Evolutionary conservation across 2,113 vertebrate genomes (phyloP), one percentile per base, ranked within the genome.

Genomic region (Pampusana beccarii): DNA sequence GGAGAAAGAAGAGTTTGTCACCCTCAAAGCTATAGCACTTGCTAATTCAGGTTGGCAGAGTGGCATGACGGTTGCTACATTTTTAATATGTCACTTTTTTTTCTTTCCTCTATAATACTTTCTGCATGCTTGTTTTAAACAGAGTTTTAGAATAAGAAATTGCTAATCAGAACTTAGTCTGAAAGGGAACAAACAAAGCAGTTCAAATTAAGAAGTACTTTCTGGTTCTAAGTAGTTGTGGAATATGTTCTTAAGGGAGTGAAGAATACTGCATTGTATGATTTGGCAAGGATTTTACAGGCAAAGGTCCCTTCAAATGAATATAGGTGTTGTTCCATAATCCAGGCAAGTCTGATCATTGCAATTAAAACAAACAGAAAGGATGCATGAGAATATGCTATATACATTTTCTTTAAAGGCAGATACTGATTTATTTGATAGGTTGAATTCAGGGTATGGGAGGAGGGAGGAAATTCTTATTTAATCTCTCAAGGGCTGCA

Each of bases 1-100:
- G 96, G 99, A 99, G 98, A 99, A 99, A 90, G 99, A 99, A 97
- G 99, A 99, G 95, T 99, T 99, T 94, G 99, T 99, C 96, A 99
- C 99, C 97, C 98, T 99, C 95, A 99, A 99, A 98, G 99, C 99
- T 96, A 99, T 99, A 90, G 99, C 99, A 75, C 98, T 99, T 97
- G 99, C 99, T 98, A 99, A 99, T 98, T 99, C 99, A 99, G 99
- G 99, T 99, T 97, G 95, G 99, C 97, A 98, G 65, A 93, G 86
- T 91, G 83, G 95, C 97, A 85, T 95, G 48, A 89, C 2, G 1
- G 11, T 94, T 95, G 94, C 86, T 96, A 66, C 88, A 46, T 95
- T 96, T 97, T 97, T 94, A 83, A 92, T 88, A 77, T 84, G 53
- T 94, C 73, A 42, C 31, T 66, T 88, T 71, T 79, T 48, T 24